Evolutionary conservation across 2,113 vertebrate genomes (phyloP).

Genomic region (Prunella himalayana): DNA sequence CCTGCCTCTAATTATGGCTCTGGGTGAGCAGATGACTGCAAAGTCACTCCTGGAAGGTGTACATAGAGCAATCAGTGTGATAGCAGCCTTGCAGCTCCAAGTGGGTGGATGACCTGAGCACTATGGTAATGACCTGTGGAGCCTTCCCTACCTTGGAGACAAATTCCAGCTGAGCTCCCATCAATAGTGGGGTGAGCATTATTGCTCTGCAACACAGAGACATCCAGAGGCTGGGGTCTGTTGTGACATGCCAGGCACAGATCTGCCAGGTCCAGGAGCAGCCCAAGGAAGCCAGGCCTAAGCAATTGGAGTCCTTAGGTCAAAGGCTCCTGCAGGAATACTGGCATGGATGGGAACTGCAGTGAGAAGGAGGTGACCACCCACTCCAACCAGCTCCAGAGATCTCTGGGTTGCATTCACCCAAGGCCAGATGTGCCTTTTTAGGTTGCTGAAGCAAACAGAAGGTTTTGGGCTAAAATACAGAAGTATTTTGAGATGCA

Average conservation of each 20-base stretch:
- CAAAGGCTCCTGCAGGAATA: not conserved
- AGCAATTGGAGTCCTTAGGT: fast-evolving
- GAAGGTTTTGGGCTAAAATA: not conserved
- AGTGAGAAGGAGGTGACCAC: not conserved
- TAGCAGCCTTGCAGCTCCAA: conserved; percentile 14
- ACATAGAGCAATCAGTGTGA: conserved; percentile 28
- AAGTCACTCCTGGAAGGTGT: conserved; percentile 54
- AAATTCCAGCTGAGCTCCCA: not conserved
- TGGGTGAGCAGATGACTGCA: not conserved
- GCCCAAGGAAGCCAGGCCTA: not conserved
- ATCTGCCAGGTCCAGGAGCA: not conserved
- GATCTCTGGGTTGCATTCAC: not conserved
- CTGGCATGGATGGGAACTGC: not conserved
- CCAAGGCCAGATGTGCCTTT: not conserved
- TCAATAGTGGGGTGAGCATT: not conserved
- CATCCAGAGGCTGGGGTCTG: not conserved
- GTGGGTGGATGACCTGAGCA: conserved; percentile 57
- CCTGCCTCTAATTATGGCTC: conserved; percentile 38
- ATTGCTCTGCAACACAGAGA: not conserved
- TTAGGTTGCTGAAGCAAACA: not conserved
- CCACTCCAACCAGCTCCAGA: not conserved
- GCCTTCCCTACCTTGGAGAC: conserved; percentile 1
- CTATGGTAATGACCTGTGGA: conserved; percentile 11
- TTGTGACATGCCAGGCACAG: no score
- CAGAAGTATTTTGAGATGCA: not conserved